Evolutionary conservation across 1,140 invertebrate species (phyloP), one percentile per base, ranked within the genome.

Genomic region (Metaphire vulgaris): DNA sequence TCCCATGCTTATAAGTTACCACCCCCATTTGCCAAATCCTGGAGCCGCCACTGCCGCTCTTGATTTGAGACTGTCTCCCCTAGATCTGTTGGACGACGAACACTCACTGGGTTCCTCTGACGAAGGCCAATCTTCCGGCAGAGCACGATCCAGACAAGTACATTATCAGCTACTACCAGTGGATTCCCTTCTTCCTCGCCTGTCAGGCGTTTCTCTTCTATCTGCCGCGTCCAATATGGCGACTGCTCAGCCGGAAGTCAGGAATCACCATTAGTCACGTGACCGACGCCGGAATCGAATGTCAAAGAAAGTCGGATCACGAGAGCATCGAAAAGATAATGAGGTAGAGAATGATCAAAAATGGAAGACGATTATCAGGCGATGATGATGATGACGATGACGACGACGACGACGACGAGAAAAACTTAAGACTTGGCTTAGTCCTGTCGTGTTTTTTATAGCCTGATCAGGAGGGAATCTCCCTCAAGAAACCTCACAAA

Each of bases 171-270:
- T 97, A 97, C 86, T 97, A 97, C 86, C 95, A 97, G 89, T 97
- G 94, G 95, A 93, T 97, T 41, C 95, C 93, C 83, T 93, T 94
- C 80, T 89, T 94, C 76, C 88, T 97, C 73, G 83, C 85, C 83
- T 90, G 89, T 21, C 90, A 97, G 93, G 95, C 95, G 80, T 93
- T 97, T 86, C 88, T 97, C 80, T 98, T 98, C 88, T 97, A 97
- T 88, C 92, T 94, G 78, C 96, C 96, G 69, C 90, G 95, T 68
- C 68, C 84, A 6, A 66, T 83, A 1, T 85, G 84, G 84, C 79
- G 79, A 26, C 78, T 83, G 26, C 69, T 80, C 34, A 87, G 87
- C 76, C 83, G 83, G 72, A 87, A 88, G 72, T 88, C 87, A n/a
- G 88, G 76, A 12, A 75, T 77, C 12, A 65, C 74, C 14, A 72